These are phyloP conservation scores for Drosophila anomelani DNA, from an alignment of 2,888 invertebrate genomes.

Conservation along the genomic window DNA sequence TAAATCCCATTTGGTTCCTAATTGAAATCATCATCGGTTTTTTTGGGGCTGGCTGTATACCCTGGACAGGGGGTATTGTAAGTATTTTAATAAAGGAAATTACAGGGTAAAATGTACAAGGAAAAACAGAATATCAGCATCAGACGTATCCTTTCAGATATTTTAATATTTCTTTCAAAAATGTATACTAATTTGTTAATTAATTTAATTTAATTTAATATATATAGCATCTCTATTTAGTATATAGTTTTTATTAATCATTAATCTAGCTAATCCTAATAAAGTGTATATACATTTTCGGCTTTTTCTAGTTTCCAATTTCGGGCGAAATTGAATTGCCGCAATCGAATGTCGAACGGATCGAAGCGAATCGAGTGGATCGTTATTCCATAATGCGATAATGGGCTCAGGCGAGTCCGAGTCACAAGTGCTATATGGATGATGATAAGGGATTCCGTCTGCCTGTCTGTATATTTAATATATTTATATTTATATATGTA, in stretches of 20 bases:
- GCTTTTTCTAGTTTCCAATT: neutral
- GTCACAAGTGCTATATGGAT: slow-evolving; percentile 11
- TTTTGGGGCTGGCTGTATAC: neutral
- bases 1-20: slow-evolving; percentile 31
- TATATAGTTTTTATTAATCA: too few species aligned
- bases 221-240: too few species aligned
- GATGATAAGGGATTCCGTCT: slow-evolving; percentile 14
- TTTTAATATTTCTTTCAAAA: too few species aligned
- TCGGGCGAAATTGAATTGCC: slow-evolving; percentile 19
- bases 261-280: neutral
- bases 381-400: slow-evolving; percentile 7
- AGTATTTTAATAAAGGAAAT: neutral
- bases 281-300: neutral
- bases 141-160: too few species aligned
- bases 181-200: too few species aligned
- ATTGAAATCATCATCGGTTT: slow-evolving; percentile 27
- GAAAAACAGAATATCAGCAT: too few species aligned
- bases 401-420: slow-evolving; percentile 11
- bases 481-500: neutral
- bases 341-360: slow-evolving; percentile 19
- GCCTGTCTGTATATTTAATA: neutral
- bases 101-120: neutral
- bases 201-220: too few species aligned
- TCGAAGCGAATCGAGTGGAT: slow-evolving; percentile 21
- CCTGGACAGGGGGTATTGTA: neutral